Percentiles rank a stretch among this genome's conserved stretches.
phyloP scores from a whole-genome alignment of 2,888 invertebrate genomes.

The Aphidius colemani region DNA sequence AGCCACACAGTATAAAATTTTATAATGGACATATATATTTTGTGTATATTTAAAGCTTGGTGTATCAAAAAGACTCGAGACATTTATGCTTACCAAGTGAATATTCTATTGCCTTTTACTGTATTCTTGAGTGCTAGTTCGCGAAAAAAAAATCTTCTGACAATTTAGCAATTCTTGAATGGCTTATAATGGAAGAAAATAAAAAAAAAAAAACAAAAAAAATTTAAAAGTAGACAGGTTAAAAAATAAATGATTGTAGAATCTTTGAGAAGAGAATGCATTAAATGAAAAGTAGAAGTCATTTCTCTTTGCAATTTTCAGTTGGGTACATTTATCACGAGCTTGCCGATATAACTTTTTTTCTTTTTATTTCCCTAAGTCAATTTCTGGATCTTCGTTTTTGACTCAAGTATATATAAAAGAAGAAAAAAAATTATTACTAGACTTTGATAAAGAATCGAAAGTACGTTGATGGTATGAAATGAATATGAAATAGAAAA shows the following conservation, averaged over 20 bases:
- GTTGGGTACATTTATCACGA: slow-evolving; percentile 23
- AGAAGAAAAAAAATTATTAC: too few relatives aligned
- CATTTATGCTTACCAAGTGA: background rate
- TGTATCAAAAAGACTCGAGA: slow-evolving; percentile 4
- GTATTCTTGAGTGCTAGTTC: background rate
- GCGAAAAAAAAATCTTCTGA: background rate
- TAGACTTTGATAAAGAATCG: too few relatives aligned
- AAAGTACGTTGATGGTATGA: slow-evolving; percentile 3
- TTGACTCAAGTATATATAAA: too few relatives aligned
- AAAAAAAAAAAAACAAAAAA: background rate
- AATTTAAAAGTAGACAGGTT: background rate
- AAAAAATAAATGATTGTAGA: background rate
- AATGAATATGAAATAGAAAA: background rate
- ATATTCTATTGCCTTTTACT: background rate
- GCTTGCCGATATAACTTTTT: slow-evolving; percentile 14
- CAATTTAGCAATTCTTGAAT: too few relatives aligned
- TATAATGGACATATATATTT: too few relatives aligned
- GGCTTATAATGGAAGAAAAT: background rate
- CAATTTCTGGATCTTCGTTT: background rate
- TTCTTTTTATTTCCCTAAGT: slow-evolving; percentile 8
- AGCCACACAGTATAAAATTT: background rate
- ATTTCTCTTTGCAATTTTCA: slow-evolving; percentile 15
- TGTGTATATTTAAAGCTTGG: background rate
- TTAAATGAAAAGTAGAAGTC: slow-evolving; percentile 23
- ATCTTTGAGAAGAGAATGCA: slow-evolving; percentile 19